Evolutionary conservation across 1,140 invertebrate species (phyloP).

Genomic region (Liolophura sinensis): DNA sequence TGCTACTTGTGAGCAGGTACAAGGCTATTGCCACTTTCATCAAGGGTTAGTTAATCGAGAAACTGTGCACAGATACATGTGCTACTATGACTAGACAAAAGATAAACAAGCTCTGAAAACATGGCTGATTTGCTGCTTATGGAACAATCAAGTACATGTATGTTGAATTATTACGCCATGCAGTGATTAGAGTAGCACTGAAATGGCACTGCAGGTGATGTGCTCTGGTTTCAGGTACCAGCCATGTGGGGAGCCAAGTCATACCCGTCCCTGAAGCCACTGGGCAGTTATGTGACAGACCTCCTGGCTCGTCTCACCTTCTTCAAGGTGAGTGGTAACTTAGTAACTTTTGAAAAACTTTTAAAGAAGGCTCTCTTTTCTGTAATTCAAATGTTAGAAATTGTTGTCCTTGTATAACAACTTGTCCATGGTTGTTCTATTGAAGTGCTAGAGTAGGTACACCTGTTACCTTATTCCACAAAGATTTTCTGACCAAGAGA

Average conservation of each 20-base stretch:
- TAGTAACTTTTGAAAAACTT: not conserved
- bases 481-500: not conserved
- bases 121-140: no score
- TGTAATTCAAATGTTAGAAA: no score
- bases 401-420: not conserved
- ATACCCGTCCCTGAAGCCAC: conserved; percentile 57
- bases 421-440: not conserved
- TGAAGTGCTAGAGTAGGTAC: not conserved
- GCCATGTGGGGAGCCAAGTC: conserved; percentile 57
- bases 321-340: conserved; percentile 45
- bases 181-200: not conserved
- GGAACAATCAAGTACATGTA: no score
- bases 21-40: not conserved
- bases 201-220: not conserved
- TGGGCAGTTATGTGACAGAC: conserved; percentile 57
- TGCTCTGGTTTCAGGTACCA: conserved; percentile 43
- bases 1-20: not conserved
- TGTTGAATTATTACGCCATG: not conserved
- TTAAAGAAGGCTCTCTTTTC: not conserved
- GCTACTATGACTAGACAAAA: no score
- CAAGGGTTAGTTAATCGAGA: not conserved
- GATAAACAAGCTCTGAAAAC: not conserved
- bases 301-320: conserved; percentile 66
- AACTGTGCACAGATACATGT: not conserved
- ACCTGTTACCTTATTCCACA: not conserved